A percentile compares a stretch with the other conserved stretches of the same genome.
Conservation (phyloP, 2,113 vertebrate species). For the Lepus timidus region DNA sequence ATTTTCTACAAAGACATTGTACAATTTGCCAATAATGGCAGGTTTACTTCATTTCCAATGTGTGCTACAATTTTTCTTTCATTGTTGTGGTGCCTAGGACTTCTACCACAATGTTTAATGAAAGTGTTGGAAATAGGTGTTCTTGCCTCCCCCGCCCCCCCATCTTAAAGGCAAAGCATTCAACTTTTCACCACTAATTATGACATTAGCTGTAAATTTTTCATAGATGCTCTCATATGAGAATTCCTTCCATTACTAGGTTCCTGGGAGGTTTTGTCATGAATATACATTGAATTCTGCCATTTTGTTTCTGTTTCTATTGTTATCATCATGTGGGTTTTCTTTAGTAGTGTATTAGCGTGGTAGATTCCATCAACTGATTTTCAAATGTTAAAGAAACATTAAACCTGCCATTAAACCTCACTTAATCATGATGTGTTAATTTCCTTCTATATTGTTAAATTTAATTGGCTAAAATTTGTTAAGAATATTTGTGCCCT, state of each 20-base stretch:
- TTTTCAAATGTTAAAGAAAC: conserved; percentile 8
- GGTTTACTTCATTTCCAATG: conserved; percentile 4
- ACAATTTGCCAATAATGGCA: neutral
- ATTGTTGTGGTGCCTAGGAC: neutral
- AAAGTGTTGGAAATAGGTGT: neutral
- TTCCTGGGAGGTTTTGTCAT: neutral
- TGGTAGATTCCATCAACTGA: neutral
- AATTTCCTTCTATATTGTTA: conserved; percentile 18
- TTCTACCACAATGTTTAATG: neutral
- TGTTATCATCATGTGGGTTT: neutral
- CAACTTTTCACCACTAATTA: neutral
- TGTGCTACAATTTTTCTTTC: conserved; percentile 28
- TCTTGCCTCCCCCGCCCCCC: neutral
- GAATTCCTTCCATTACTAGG: neutral
- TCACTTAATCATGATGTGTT: neutral
- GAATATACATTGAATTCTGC: neutral
- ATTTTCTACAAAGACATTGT: neutral
- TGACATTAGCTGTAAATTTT: neutral
- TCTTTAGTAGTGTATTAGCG: neutral
- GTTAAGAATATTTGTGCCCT: neutral
- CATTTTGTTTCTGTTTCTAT: neutral
- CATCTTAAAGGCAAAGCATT: neutral
- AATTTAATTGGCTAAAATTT: conserved; percentile 35
- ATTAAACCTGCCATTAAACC: neutral
- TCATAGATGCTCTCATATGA: neutral